Percentiles rank a stretch among this genome's conserved stretches.
phyloP scores from a whole-genome alignment of 2,888 invertebrate species.

The Nemotelus pantherinus region DNA sequence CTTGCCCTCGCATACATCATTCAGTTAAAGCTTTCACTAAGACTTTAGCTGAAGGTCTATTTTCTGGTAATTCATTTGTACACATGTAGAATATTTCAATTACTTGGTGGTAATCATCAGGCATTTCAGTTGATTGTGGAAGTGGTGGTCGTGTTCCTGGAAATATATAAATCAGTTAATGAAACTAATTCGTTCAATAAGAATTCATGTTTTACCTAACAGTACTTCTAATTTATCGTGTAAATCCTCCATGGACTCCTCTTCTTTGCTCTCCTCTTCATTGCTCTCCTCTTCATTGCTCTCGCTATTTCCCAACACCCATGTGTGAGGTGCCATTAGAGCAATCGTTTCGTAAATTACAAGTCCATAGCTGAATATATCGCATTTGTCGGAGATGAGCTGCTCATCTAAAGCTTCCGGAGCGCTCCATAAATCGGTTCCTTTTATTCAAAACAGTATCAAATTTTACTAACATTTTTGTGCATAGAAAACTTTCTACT shows the following conservation, averaged over 20 bases:
- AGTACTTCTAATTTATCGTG: background rate
- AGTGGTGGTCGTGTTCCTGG: constrained; percentile 77
- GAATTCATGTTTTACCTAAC: constrained; percentile 1
- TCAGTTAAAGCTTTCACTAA: constrained; percentile 55
- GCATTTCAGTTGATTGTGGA: constrained; percentile 70
- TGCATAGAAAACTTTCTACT: constrained; percentile 44
- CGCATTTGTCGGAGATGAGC: constrained; percentile 75
- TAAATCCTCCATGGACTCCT: constrained; percentile 24
- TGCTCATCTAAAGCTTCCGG: constrained; percentile 77
- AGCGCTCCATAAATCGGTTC: constrained; percentile 82
- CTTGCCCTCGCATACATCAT: no score
- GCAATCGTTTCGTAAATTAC: constrained; percentile 85
- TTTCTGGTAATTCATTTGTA: constrained; percentile 70
- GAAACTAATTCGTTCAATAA: constrained; percentile 36
- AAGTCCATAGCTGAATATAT: constrained; percentile 83
- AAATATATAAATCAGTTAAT: constrained; percentile 50
- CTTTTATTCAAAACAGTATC: constrained; percentile 57
- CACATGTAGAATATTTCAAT: constrained; percentile 77
- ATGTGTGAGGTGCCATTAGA: constrained; percentile 73
- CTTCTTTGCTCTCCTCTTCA: constrained; percentile 56
- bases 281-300: constrained; percentile 53
- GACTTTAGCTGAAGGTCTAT: constrained; percentile 71
- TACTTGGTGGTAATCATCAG: constrained; percentile 70
- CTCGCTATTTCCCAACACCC: constrained; percentile 54
- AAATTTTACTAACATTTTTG: background rate